A percentile compares a stretch with the other conserved stretches of the same genome.
Conservation (phyloP, 2,113 vertebrate genomes). For the Pyrgilauda ruficollis region DNA sequence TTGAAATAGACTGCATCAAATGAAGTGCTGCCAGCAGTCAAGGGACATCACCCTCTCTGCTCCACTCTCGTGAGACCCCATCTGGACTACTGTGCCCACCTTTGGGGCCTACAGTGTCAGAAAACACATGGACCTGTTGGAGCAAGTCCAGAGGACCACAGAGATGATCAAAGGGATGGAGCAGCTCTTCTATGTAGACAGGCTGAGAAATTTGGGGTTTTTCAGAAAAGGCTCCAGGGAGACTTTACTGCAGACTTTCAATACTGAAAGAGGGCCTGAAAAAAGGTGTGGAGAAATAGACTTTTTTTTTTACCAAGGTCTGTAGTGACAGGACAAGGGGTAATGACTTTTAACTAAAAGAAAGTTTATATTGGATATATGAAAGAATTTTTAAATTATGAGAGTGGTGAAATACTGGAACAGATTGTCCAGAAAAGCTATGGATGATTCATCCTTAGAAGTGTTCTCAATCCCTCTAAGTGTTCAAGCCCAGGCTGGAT, state of each 20-base stretch:
- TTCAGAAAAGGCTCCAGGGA: background rate
- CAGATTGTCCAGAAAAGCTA: background rate
- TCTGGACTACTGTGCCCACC: background rate
- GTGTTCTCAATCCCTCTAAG: background rate
- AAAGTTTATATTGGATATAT: background rate
- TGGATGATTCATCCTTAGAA: background rate
- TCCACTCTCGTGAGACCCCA: background rate
- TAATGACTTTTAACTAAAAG: background rate
- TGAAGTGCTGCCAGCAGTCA: background rate
- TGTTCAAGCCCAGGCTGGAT: background rate
- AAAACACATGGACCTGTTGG: rapidly evolving
- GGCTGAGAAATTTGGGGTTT: background rate
- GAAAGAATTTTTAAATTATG: background rate
- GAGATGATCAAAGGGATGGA: background rate
- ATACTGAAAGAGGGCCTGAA: background rate
- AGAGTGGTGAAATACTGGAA: background rate
- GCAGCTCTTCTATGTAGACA: background rate
- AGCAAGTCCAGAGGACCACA: background rate
- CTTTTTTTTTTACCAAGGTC: background rate
- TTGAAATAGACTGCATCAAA: background rate
- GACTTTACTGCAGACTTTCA: background rate
- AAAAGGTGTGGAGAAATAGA: background rate
- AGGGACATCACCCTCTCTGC: background rate
- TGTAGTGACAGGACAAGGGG: background rate
- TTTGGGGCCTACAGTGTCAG: background rate